Percentiles rank a stretch among this genome's conserved stretches.
Conservation (phyloP, 2,113 vertebrate species). For the Pungitius pungitius region DNA sequence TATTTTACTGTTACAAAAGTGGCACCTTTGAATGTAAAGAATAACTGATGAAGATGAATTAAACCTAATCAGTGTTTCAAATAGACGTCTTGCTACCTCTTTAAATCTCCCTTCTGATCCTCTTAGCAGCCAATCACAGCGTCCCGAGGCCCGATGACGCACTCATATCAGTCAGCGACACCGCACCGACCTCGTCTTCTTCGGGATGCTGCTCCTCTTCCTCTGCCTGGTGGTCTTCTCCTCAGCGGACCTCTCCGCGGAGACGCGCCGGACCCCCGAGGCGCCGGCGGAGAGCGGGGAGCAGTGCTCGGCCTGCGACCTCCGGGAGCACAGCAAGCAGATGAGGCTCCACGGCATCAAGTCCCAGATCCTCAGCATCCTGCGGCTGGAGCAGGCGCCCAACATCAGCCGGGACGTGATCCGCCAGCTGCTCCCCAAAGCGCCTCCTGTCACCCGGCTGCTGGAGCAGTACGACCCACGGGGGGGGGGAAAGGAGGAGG, state of each 20-base stretch:
- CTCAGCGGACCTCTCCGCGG: conserved; percentile 78
- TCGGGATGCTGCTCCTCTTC: conserved; percentile 77
- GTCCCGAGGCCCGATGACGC: conserved; percentile 81
- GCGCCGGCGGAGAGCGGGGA: conserved; percentile 83
- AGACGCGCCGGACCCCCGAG: conserved; percentile 82
- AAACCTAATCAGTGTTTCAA: too few relatives aligned
- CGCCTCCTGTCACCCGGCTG: conserved; percentile 92
- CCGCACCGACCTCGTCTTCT: conserved; percentile 26
- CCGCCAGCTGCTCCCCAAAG: conserved; percentile 93
- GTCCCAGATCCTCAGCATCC: conserved; percentile 97
- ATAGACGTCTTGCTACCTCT: conserved; percentile 48
- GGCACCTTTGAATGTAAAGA: too few relatives aligned
- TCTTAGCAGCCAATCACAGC: conserved; percentile 89
- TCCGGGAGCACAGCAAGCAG: conserved; percentile 93
- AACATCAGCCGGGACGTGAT: conserved; percentile 98
- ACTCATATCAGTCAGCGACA: conserved; percentile 74
- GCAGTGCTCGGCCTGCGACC: conserved; percentile 91
- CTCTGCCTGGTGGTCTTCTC: conserved; percentile 84
- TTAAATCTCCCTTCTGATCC: conserved; percentile 68
- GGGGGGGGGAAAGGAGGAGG: conserved; percentile 88
- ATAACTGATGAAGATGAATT: too few relatives aligned
- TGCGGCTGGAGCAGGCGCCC: conserved; percentile 93
- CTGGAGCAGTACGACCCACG: conserved; percentile 95
- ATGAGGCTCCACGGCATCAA: conserved; percentile 96
- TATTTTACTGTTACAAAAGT: too few relatives aligned